Evolutionary conservation across 2,797 vertebrate species (phyloP), one percentile per base, ranked within the genome.

Genomic region (Dendrocincla fuliginosa): DNA sequence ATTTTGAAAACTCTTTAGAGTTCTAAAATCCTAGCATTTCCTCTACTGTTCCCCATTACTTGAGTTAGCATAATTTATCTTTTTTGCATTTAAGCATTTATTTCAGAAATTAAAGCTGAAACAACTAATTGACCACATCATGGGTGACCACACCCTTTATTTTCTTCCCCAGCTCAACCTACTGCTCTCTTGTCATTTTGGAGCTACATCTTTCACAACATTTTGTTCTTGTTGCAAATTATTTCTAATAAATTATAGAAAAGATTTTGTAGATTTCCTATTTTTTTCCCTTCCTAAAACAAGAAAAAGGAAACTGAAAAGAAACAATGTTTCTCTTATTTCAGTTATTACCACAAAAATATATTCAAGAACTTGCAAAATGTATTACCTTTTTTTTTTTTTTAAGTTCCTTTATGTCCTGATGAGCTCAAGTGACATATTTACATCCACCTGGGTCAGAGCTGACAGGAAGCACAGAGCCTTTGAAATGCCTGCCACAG

Each of bases 211-310:
- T 59, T 91, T n/a, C 23, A 24, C 6, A 44, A 3, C 4, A 35
- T 39, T 73, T 64, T 35, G 25, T 15, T 67, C 22, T 27, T 2
- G 2, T 39, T 56, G 23, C 41, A 70, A 84, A 35, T 12, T 0
- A 47, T 24, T 67, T 41, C 20, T 41, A 30, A 22, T 5, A 49
- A 32, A 32, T 52, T 20, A 63, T 3, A 76, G 3, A 79, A 53
- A 32, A 22, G 0, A 60, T 49, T 22, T 44, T 24, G 4, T 2
- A 3, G 9, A 8, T 37, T 80, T 27, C 5, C 9, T 42, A 6
- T 5, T 49, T 68, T 75, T 68, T 57, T 52, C n/a, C 4, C 13
- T 69, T 41, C n/a, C 1, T n/a, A 23, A n/a, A 37, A 28, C 16
- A 53, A 41, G 23, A 33, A 16, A 61, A 30, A 57, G 22, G 2